These are phyloP conservation scores for Peromyscus maniculatus DNA, from an alignment of 2,113 vertebrate genomes.

Conservation along the genomic window DNA sequence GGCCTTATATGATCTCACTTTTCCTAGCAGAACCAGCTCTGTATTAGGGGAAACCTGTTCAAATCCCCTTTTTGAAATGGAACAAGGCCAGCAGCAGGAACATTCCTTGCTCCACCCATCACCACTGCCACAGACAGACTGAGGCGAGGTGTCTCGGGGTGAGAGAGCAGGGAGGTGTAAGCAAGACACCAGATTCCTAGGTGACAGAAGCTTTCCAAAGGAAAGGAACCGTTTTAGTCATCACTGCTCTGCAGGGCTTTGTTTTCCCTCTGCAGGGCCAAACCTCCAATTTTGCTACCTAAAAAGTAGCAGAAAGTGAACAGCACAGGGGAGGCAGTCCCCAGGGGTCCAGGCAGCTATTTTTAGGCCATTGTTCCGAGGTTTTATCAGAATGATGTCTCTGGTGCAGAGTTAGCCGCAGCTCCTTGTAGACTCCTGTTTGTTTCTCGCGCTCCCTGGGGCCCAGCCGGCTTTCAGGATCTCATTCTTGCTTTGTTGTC, in stretches of 20 bases:
- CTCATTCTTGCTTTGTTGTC: not conserved
- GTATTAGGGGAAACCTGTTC: slow-evolving; percentile 60
- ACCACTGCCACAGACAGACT: not conserved
- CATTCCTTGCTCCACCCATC: slow-evolving; percentile 33
- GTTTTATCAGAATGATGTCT: slow-evolving; percentile 31
- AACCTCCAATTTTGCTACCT: slow-evolving; percentile 66
- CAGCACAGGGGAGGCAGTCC: slow-evolving; percentile 18
- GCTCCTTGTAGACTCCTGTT: not conserved
- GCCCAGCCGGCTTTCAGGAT: not conserved
- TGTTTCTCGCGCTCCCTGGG: slow-evolving; percentile 61
- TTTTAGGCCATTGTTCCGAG: slow-evolving; percentile 65
- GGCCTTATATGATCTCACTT: slow-evolving; percentile 23
- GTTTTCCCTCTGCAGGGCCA: slow-evolving; percentile 61
- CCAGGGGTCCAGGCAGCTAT: slow-evolving; percentile 1
- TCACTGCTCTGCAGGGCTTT: slow-evolving; percentile 48
- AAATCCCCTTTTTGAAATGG: not conserved
- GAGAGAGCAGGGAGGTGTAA: slow-evolving; percentile 13
- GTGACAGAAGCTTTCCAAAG: slow-evolving; percentile 74
- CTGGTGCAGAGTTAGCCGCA: slow-evolving; percentile 1
- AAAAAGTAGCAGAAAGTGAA: slow-evolving; percentile 73
- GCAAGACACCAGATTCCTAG: not conserved
- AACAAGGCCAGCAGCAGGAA: slow-evolving; percentile 17
- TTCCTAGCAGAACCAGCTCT: not conserved
- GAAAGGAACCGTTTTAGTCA: slow-evolving; percentile 70
- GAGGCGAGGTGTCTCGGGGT: slow-evolving; percentile 2